Base-by-base conservation (phyloP, 2,888 invertebrate species). In the Epistrophella euchroma region DNA sequence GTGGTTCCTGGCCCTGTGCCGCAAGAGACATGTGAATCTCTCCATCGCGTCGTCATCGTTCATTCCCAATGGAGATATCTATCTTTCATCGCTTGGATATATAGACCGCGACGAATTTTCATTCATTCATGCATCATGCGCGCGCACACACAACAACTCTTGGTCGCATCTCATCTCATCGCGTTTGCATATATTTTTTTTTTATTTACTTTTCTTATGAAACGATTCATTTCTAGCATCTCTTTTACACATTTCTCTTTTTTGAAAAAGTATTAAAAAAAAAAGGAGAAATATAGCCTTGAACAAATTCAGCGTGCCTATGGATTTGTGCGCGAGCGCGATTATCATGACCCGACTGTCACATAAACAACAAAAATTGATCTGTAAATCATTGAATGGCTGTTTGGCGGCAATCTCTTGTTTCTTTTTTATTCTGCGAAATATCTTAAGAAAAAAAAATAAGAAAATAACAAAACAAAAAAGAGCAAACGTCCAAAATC, bases 301-400 rank as follows among this genome's bases (percentile, higher is more conserved):
- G 72, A 85, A 73, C 62, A 56, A 56, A 58, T 73, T 62, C 70
- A 60, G 72, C 52, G 43, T 72, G 50, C 45, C 68, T 82, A 86
- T 82, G 74, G 77, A 77, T 81, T 77, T 86, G 82, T 82, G 86
- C 77, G 73, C 73, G 76, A 80, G 74, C 74, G 78, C 87, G 88
- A 85, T 88, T 88, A 88, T 87, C 88, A 88, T 88, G 88, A 88
- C 88, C 88, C 58, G 76, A 88, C 88, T 88, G 88, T 88, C 88
- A 88, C 88, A 88, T 88, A 88, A 88, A 88, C 88, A 84, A 88
- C 88, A 83, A 79, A 88, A 88, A 88, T 88, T 88, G 88, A 88
- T 88, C 88, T 88, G 88, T 88, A 88, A 88, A 88, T 88, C 88
- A 88, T 86, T 82, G 83, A 82, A 79, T 66, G 82, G 78, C 60